Evolutionary conservation across 2,113 vertebrate species (phyloP).

Genomic region (Baryphthengus martii): DNA sequence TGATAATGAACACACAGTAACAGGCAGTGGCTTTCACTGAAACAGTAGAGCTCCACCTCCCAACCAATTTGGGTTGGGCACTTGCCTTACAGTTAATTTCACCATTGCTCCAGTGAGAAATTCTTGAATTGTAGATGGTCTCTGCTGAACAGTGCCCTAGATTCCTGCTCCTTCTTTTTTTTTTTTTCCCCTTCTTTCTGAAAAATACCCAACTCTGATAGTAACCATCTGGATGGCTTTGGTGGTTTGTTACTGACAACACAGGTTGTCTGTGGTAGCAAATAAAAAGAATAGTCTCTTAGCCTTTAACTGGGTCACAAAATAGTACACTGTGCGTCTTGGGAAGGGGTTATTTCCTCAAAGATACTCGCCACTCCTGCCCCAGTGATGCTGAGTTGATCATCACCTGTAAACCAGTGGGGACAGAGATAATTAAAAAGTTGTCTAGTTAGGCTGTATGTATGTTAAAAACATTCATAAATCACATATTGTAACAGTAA

Average conservation of each 20-base stretch:
- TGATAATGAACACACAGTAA: background rate
- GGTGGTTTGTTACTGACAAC: background rate
- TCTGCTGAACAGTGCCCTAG: background rate
- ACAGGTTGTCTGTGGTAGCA: background rate
- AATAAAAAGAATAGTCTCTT: background rate
- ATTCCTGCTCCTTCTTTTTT: fast-evolving
- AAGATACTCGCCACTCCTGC: background rate
- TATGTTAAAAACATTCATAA: background rate
- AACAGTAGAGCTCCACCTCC: background rate
- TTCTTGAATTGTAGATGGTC: background rate
- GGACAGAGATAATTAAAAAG: background rate
- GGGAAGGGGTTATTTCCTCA: background rate
- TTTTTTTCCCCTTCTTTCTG: background rate
- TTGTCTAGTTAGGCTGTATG: fast-evolving
- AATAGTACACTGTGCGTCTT: background rate
- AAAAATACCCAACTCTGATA: background rate
- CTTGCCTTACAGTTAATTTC: background rate
- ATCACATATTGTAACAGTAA: background rate
- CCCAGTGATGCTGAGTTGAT: background rate
- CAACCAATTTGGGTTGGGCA: fast-evolving
- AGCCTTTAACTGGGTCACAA: background rate
- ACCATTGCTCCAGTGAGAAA: background rate
- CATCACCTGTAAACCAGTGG: background rate
- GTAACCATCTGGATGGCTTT: background rate
- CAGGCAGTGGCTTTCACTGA: background rate